phyloP scores from a whole-genome alignment of 2,888 invertebrate species.

The Blastobasis adustella region DNA sequence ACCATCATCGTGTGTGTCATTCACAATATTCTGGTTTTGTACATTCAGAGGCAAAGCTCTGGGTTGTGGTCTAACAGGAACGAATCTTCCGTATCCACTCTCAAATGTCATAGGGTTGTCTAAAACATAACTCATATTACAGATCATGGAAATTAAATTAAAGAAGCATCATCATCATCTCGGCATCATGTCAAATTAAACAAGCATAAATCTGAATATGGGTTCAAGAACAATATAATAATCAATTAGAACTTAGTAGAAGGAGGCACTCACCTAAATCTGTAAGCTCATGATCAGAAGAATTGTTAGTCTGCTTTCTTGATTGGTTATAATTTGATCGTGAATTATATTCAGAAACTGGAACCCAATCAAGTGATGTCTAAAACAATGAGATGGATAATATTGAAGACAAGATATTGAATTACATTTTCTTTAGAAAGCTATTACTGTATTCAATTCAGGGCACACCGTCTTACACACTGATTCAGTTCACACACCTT shows the following conservation, averaged over 20 bases:
- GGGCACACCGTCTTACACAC: background rate
- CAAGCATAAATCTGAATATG: too few relatives aligned
- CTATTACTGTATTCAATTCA: too few relatives aligned
- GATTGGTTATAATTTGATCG: slow-evolving; percentile 64
- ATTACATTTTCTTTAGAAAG: background rate
- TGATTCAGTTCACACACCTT: slow-evolving; percentile 43
- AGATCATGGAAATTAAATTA: too few relatives aligned
- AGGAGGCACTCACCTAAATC: slow-evolving; percentile 54
- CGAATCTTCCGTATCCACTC: slow-evolving; percentile 67
- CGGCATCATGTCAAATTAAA: too few relatives aligned
- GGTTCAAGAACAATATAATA: too few relatives aligned
- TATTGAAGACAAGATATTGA: background rate
- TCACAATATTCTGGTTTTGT: slow-evolving; percentile 51
- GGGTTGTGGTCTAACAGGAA: slow-evolving; percentile 68
- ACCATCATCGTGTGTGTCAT: slow-evolving; percentile 57
- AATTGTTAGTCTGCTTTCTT: slow-evolving; percentile 64
- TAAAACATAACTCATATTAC: slow-evolving; percentile 24
- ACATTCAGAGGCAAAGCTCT: slow-evolving; percentile 58
- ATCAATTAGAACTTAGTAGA: background rate
- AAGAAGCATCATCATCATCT: too few relatives aligned
- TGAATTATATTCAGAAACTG: slow-evolving; percentile 67
- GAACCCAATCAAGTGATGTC: slow-evolving; percentile 72
- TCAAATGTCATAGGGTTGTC: slow-evolving; percentile 64
- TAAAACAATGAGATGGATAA: slow-evolving; percentile 30
- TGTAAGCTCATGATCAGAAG: slow-evolving; percentile 63